Percentiles rank a stretch among this genome's conserved stretches.
Conservation (phyloP, 2,113 vertebrate species). For the Chlorocebus sabaeus region DNA sequence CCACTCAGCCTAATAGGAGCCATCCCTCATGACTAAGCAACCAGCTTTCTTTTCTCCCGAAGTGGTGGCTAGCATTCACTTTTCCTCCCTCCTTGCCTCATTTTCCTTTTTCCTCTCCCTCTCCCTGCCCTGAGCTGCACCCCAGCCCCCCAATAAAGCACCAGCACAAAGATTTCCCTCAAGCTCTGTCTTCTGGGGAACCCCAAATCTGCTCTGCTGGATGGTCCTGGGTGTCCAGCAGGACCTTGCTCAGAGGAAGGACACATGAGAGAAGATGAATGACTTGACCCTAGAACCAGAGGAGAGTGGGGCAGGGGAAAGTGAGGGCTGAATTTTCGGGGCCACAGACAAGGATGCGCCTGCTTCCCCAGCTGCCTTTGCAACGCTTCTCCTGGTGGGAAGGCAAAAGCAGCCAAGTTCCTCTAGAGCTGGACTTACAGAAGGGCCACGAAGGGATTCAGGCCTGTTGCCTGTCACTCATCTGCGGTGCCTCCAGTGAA, state of each 20-base stretch:
- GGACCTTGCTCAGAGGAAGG: background rate
- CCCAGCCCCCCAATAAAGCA: background rate
- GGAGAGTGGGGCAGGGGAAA: rapidly evolving
- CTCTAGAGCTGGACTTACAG: background rate
- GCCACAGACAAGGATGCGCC: background rate
- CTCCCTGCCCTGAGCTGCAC: background rate
- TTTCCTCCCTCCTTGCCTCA: background rate
- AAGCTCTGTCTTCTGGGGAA: background rate
- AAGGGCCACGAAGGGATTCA: background rate
- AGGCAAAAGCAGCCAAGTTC: background rate
- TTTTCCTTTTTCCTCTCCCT: background rate
- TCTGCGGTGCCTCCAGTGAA: background rate
- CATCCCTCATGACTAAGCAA: background rate
- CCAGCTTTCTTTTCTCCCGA: background rate
- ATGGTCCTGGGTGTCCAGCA: background rate
- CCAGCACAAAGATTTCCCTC: background rate
- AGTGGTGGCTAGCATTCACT: background rate
- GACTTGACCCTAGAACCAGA: background rate
- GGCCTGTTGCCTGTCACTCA: background rate
- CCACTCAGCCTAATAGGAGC: background rate
- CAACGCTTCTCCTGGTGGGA: background rate
- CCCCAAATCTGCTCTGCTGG: background rate
- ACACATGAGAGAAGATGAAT: background rate
- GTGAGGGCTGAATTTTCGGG: background rate
- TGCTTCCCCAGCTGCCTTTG: background rate